A percentile compares a stretch with the other conserved stretches of the same genome.
phyloP scores from a whole-genome alignment of 2,113 vertebrate genomes.

The Pygoscelis adeliae region DNA sequence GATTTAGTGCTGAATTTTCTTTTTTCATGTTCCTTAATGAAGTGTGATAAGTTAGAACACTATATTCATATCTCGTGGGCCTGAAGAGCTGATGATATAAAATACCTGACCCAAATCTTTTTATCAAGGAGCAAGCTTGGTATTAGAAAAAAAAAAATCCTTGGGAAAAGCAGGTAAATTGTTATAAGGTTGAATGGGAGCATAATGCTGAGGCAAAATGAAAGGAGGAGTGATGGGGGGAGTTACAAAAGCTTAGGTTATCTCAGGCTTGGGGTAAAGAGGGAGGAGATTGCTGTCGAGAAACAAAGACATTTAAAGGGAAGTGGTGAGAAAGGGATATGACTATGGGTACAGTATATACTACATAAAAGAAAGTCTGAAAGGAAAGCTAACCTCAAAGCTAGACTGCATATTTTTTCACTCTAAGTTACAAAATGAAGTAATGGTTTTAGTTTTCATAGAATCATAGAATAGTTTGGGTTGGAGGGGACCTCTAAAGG shows the following conservation, averaged over 20 bases:
- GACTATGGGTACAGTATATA: background rate
- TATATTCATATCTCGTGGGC: background rate
- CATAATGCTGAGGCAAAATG: background rate
- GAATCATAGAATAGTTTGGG: too few species aligned
- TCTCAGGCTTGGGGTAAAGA: background rate
- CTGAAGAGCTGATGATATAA: background rate
- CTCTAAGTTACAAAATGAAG: background rate
- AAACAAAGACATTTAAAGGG: background rate
- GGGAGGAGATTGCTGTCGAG: background rate
- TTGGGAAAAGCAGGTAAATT: background rate
- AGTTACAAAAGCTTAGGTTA: background rate
- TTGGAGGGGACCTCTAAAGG: too few species aligned
- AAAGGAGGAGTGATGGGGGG: background rate
- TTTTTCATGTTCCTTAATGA: background rate
- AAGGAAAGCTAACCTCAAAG: background rate
- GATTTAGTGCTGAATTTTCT: background rate
- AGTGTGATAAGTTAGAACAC: background rate
- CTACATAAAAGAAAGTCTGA: background rate
- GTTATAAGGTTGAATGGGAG: background rate
- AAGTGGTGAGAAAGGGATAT: background rate
- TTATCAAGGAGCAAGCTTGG: background rate
- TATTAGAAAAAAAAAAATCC: background rate
- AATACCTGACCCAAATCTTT: background rate
- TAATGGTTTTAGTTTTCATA: background rate
- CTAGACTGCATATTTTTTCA: background rate